A percentile compares a stretch with the other conserved stretches of the same genome.
These are phyloP conservation scores for Acronicta leporina DNA, from an alignment of 2,888 invertebrate species.

Conservation along the genomic window DNA sequence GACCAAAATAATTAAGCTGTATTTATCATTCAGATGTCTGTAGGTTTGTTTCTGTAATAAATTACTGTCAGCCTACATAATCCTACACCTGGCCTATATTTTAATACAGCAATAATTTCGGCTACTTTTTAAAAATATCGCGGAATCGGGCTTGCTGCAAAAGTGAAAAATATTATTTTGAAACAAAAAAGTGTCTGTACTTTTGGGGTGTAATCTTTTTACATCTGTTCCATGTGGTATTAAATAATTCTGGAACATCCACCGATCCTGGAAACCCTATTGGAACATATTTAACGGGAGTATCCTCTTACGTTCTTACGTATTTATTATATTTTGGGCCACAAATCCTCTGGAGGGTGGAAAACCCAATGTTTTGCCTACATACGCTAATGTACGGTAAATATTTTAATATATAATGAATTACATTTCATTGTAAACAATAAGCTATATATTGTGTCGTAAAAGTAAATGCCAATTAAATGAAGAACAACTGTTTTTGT, in stretches of 20 bases:
- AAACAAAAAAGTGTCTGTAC: too few species aligned
- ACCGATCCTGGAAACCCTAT: constrained; percentile 35
- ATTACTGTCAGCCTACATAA: too few species aligned
- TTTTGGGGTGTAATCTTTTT: too few species aligned
- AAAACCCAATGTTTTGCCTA: constrained; percentile 36
- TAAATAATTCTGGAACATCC: constrained; percentile 39
- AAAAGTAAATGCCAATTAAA: neutral
- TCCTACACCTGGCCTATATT: too few species aligned
- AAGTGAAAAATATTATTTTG: too few species aligned
- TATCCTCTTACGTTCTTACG: constrained; percentile 46
- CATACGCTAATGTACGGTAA: constrained; percentile 29
- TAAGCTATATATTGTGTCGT: neutral
- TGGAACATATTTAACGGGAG: constrained; percentile 45
- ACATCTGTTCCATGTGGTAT: constrained; percentile 12
- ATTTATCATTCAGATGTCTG: too few species aligned
- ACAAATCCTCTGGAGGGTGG: constrained; percentile 42
- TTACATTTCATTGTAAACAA: constrained; percentile 11
- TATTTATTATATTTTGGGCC: constrained; percentile 47
- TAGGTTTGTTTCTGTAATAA: too few species aligned
- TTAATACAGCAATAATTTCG: too few species aligned
- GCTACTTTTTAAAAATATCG: too few species aligned
- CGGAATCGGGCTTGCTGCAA: too few species aligned
- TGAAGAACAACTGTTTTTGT: neutral
- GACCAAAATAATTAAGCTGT: neutral
- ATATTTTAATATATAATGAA: constrained; percentile 38